Base-by-base conservation (phyloP, 2,888 invertebrate species). In the Drosophila antonietae region DNA sequence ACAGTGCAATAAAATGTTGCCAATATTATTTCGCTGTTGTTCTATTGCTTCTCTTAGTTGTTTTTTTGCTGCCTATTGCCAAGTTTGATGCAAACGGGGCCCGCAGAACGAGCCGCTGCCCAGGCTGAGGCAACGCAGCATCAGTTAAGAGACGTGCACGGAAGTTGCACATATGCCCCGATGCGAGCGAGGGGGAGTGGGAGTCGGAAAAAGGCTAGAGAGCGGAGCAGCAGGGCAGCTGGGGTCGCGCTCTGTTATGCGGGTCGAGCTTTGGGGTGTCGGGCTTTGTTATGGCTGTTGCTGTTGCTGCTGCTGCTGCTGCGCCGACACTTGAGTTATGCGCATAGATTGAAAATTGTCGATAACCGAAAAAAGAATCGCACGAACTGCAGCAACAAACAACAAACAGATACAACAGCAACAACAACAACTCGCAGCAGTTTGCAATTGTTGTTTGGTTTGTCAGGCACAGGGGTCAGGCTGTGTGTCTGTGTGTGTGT, bases 1-100 rank as follows among this genome's bases (percentile, higher is more conserved):
- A 87, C 76, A 87, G 73, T 63, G 88, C 90, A 90, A 91, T 91
- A 87, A 91, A 90, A 90, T 88, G 86, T 91, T 88, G 88, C 83
- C 75, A 85, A 90, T 91, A 90, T 87, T 87, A 82, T 91, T 90
- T 77, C 74, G 81, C 82, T 83, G 76, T 77, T 80, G 76, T 73
- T 90, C 87, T 71, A 83, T 83, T 83, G 78, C 78, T 68, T 58
- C 70, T 62, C 53, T 44, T 20, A 2, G 2, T 20, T 20, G 1
- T 20, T 20, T 20, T 20, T 20, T 39, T 61, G 47, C 44, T 75
- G 90, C 89, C 88, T 88, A 87, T 87, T 87, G 90, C 86, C 90
- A 90, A 89, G 58, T 90, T 90, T 89, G 90, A 78, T 86, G 87
- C 70, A 65, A 65, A 61, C 78, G 58, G 81, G 64, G 73, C 78